Base-by-base conservation (phyloP, 2,888 invertebrate genomes). In the Drosophila tanythrix region DNA sequence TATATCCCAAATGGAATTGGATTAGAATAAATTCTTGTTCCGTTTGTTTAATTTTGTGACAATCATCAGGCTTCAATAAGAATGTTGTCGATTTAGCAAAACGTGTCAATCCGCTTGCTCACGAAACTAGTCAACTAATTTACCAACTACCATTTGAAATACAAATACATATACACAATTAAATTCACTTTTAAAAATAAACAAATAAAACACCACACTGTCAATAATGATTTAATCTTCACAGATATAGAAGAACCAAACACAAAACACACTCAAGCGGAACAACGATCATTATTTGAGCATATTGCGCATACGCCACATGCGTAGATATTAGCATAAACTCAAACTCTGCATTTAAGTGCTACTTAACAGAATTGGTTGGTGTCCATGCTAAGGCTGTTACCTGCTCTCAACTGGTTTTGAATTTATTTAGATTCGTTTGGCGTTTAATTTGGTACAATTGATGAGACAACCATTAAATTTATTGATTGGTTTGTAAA, bases 271-370 rank as follows among this genome's bases (percentile, higher is more conserved):
- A 25, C 15, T 35, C 7, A 13, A 3, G 6, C 13, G 5, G 36
- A 52, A 51, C 6, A 55, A 55, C 21, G 38, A 40, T 40, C 25
- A 18, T 25, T 36, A 48, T 18, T 63, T 70, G 66, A 81, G 18
- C 62, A 64, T n/a, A 74, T 66, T 56, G 66, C 46, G 65, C 50
- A 73, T 77, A 73, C 77, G 76, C 63, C 40, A 36, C 43, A 46
- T 73, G 48, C 25, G 70, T 52, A n/a, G n/a, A 70, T 18, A 66
- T 70, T 51, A 29, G 38, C n/a, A 64, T 53, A 64, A 67, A 72
- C 40, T 64, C 18, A 13, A 62, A 59, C 31, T 65, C 35, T 10
- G 52, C 58, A 36, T 38, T 66, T 46, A 86, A 74, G 72, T 74
- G 35, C 1, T 7, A 43, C 29, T 52, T 55, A 68, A 60, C 65